A percentile compares a stretch with the other conserved stretches of the same genome.
These are phyloP conservation scores for Ophion costatus DNA, from an alignment of 2,888 invertebrate genomes.

Conservation along the genomic window DNA sequence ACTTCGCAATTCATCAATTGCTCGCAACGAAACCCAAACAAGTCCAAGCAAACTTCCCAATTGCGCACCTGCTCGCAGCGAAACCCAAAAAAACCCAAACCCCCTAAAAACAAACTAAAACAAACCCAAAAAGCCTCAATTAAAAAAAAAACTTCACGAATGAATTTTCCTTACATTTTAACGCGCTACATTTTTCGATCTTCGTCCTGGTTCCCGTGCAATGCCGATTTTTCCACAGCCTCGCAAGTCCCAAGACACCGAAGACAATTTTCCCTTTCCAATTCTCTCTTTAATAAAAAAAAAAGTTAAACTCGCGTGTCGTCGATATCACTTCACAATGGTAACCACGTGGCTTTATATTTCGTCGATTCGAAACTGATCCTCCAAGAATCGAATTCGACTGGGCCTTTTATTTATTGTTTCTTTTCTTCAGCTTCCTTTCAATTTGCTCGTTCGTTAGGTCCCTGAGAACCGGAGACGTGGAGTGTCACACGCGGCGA, in stretches of 20 bases:
- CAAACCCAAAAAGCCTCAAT: too few relatives aligned
- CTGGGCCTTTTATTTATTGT: background rate
- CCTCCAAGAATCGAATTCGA: background rate
- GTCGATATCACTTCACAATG: slow-evolving; percentile 29
- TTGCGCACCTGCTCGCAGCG: too few relatives aligned
- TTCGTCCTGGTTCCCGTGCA: slow-evolving; percentile 10
- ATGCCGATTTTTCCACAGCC: background rate
- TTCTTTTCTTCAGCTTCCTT: background rate
- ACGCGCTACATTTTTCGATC: slow-evolving; percentile 51
- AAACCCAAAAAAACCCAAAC: background rate
- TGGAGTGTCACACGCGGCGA: background rate
- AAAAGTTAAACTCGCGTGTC: background rate
- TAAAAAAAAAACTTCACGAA: background rate
- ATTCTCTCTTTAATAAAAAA: background rate
- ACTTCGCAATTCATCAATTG: too few relatives aligned
- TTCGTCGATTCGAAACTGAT: slow-evolving; percentile 16
- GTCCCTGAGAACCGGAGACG: background rate
- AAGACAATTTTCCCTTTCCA: background rate
- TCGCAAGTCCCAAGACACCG: background rate
- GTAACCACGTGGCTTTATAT: slow-evolving; percentile 2
- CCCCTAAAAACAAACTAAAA: too few relatives aligned
- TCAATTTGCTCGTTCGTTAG: background rate
- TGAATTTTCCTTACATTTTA: slow-evolving; percentile 56
- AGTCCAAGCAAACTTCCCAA: too few relatives aligned
- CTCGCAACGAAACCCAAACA: too few relatives aligned